phyloP scores from a whole-genome alignment of 1,140 invertebrate genomes.

The Capitella teleta region DNA sequence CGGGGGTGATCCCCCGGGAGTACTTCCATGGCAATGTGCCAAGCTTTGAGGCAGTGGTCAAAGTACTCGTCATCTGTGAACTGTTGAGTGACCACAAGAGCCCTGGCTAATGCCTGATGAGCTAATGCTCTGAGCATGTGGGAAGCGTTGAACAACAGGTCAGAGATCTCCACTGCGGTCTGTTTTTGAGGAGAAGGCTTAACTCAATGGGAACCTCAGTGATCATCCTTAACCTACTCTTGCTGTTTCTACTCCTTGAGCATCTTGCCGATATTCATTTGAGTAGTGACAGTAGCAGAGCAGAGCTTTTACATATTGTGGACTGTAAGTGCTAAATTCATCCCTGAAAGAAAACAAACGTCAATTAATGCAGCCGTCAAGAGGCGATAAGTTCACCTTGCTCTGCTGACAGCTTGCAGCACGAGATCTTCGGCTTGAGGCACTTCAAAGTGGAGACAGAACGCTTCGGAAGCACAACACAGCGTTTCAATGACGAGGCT shows the following conservation, averaged over 20 bases:
- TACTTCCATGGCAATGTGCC: slow-evolving; percentile 21
- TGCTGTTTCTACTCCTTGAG: slow-evolving; percentile 23
- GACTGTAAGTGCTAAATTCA: slow-evolving; percentile 30
- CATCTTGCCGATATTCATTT: slow-evolving; percentile 31
- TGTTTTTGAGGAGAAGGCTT: not conserved
- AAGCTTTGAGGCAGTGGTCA: slow-evolving; percentile 24
- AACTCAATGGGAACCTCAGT: not conserved
- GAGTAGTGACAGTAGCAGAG: slow-evolving; percentile 29
- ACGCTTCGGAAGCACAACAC: slow-evolving; percentile 26
- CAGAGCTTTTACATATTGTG: slow-evolving; percentile 31
- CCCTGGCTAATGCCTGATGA: slow-evolving; percentile 26
- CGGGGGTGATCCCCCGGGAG: slow-evolving; percentile 23
- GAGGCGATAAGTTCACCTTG: slow-evolving; percentile 19
- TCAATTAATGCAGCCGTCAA: not conserved
- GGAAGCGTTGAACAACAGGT: not conserved
- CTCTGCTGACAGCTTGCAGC: slow-evolving; percentile 27
- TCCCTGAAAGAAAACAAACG: slow-evolving; percentile 18
- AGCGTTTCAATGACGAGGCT: slow-evolving; percentile 22
- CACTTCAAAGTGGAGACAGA: slow-evolving; percentile 23
- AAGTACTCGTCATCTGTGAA: slow-evolving; percentile 24
- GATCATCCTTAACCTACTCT: slow-evolving; percentile 15
- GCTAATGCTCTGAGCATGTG: slow-evolving; percentile 23
- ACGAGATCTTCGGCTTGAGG: slow-evolving; percentile 27
- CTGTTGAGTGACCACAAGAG: slow-evolving; percentile 22
- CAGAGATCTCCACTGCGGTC: not conserved